Evolutionary conservation across 2,113 vertebrate genomes (phyloP).

Genomic region (Pagrus major): DNA sequence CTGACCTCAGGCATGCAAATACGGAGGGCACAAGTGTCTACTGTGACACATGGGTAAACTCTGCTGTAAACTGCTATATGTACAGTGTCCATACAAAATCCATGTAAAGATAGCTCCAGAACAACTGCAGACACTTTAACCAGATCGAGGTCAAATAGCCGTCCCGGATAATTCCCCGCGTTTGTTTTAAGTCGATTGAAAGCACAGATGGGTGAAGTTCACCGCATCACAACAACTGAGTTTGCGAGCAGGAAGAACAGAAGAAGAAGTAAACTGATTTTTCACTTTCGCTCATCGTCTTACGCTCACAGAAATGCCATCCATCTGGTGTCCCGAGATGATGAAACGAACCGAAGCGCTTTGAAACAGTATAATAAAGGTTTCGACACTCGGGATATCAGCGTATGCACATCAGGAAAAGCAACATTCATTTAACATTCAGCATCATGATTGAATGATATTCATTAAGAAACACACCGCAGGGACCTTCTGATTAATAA

Average conservation of each 20-base stretch:
- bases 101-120: slow-evolving; percentile 13
- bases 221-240: slow-evolving; percentile 1
- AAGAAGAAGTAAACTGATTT: slow-evolving; percentile 4
- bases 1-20: neutral
- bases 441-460: slow-evolving; percentile 39
- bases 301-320: slow-evolving; percentile 21
- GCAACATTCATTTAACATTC: slow-evolving; percentile 29
- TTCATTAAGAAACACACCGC: slow-evolving; percentile 47
- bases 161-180: slow-evolving; percentile 37
- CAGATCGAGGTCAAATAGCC: slow-evolving; percentile 49
- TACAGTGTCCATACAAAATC: neutral
- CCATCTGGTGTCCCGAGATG: slow-evolving; percentile 35
- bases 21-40: neutral
- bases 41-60: neutral
- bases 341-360: neutral
- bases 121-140: slow-evolving; percentile 17
- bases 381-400: neutral
- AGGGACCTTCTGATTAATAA: slow-evolving; percentile 62
- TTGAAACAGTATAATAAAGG: slow-evolving; percentile 28
- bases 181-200: slow-evolving; percentile 29
- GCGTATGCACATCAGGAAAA: slow-evolving; percentile 27
- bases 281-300: slow-evolving; percentile 4
- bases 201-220: slow-evolving; percentile 28
- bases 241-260: slow-evolving; percentile 4
- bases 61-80: neutral